Base-by-base conservation (phyloP, 2,113 vertebrate genomes). In the Tetraodon nigroviridis region DNA sequence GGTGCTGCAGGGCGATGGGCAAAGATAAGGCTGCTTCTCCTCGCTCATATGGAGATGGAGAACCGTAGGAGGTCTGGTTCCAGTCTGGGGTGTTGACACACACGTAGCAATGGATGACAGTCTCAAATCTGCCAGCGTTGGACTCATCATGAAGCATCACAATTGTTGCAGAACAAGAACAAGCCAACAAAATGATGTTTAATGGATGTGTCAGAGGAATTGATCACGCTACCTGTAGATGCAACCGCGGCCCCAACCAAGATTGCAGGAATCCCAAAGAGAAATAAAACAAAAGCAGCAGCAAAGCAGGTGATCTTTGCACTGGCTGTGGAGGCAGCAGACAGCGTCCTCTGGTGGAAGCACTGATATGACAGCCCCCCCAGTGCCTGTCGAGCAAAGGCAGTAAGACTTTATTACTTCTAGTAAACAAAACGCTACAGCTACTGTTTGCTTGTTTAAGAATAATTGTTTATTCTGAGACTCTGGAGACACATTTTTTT, bases 321-420 rank as follows among this genome's bases (percentile, higher is more conserved):
- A n/a, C 85, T 78, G 22, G 61, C 21, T 16, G 78, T n/a, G 0
- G 86, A 89, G 20, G 87, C 69, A 13, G 79, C 1, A 0, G 91
- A 90, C 47, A 92, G 76, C 17, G 85, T 68, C 61, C 91, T 88
- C 79, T 92, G 89, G 67, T 90, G 92, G 51, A 90, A 86, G 10
- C 73, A 73, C 71, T 92, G 90, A 75, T 71, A 88, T 0, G 86
- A 83, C 60, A 89, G 69, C 19, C 73, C 83, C 0, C 90, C 90
- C 17, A 90, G 65, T 4, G 73, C 72, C 91, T 92, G 69, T 0
- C 42, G 45, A 21, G 2, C 14, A 57, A 46, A 14, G 5, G 24
- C 24, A 24, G 24, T 5, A 17, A 18, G 20, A 45, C 6, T 16
- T 18, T n/a, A 6, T 17, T 5, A 24, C 24, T 24, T 24, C 3